Base-by-base conservation (phyloP, 2,888 invertebrate species). In the Melinaea marsaeus region DNA sequence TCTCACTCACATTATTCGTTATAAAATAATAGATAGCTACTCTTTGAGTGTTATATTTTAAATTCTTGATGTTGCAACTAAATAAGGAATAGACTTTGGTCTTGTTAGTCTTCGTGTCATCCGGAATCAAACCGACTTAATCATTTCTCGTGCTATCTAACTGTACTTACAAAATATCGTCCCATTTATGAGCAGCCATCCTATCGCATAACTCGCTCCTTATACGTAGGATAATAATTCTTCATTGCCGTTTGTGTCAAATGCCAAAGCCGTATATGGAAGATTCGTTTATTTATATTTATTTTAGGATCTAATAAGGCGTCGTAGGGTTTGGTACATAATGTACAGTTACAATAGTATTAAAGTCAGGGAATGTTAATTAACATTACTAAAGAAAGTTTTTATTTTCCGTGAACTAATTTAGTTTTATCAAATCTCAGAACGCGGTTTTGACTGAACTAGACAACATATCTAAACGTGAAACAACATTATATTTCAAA, bases 151-250 rank as follows among this genome's bases (percentile, higher is more conserved):
- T 42, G 9, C 42, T 37, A 37, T 37, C 37, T 42, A 42, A 42
- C 42, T 42, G 42, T 42, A 42, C 42, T 42, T 42, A 42, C 42
- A 42, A 46, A 58, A 34, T 47, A 34, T 62, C 11, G 35, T 35
- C 35, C 34, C 62, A 45, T 58, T 62, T 58, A 62, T 62, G 47
- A 62, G 58, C 22, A n/a, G 37, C 46, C 55, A 56, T 56, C 56
- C 51, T 6, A 57, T 59, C 45, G 45, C 64, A 65, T 65, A 56
- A 55, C 64, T 61, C 58, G 35, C 9, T 58, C 69, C 69, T 65
- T 70, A 66, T 70, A 62, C 35, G 66, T 65, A 57, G 46, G 54
- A 65, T 61, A 60, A 67, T 65, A 67, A 67, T 70, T 67, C 63
- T 61, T 62, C 61, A 35, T 46, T 59, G 45, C 60, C 63, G 62